Evolutionary conservation across 2,888 invertebrate species (phyloP).

Genomic region (Hypomecis atomaria): DNA sequence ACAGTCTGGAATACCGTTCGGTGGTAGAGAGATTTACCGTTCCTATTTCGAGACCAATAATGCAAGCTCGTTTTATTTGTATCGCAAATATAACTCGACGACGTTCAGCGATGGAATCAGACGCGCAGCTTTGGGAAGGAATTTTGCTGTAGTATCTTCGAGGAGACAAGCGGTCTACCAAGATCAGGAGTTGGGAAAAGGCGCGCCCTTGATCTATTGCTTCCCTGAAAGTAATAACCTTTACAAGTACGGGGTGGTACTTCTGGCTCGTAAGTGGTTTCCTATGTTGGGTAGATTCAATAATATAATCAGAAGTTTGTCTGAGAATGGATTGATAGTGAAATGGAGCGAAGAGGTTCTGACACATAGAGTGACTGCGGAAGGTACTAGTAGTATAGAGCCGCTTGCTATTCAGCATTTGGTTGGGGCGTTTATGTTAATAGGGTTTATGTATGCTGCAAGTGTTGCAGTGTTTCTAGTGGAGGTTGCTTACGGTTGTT

Average conservation of each 20-base stretch:
- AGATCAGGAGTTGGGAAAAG: conserved; percentile 75
- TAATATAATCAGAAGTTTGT: conserved; percentile 75
- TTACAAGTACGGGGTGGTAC: conserved; percentile 80
- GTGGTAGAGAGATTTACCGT: conserved; percentile 79
- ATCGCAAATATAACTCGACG: conserved; percentile 75
- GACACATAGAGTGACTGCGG: conserved; percentile 57
- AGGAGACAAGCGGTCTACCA: conserved; percentile 76
- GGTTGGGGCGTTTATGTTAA: conserved; percentile 78
- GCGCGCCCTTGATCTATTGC: conserved; percentile 73
- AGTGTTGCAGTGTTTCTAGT: conserved; percentile 68
- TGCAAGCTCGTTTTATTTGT: conserved; percentile 78
- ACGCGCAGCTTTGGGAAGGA: conserved; percentile 66
- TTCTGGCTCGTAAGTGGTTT: conserved; percentile 76
- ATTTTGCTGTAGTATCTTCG: conserved; percentile 77
- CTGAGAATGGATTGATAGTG: conserved; percentile 78
- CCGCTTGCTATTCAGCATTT: conserved; percentile 74
- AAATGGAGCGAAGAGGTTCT: conserved; percentile 80
- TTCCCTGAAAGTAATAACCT: conserved; percentile 76
- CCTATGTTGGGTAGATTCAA: conserved; percentile 76
- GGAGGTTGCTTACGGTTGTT: conserved; percentile 55
- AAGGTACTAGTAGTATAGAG: conserved; percentile 62
- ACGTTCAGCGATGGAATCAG: conserved; percentile 73
- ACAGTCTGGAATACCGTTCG: conserved; percentile 71
- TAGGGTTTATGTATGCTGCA: conserved; percentile 70
- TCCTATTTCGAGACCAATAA: conserved; percentile 80